These are phyloP conservation scores for Corella eumyota DNA, from an alignment of 23 tunicate species.

Conservation along the genomic window DNA sequence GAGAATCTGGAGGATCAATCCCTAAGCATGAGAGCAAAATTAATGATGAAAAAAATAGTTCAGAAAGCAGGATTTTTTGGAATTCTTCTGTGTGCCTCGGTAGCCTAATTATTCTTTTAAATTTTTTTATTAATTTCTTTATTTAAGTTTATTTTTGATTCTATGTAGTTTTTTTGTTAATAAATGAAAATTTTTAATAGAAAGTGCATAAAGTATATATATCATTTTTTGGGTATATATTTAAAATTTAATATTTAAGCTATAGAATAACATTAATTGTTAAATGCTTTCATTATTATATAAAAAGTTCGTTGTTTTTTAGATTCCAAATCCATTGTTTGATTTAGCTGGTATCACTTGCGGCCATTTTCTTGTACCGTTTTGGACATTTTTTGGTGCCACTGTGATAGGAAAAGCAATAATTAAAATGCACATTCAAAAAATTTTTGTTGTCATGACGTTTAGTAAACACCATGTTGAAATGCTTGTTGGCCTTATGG, in stretches of 20 bases:
- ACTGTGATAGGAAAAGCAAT: slow-evolving; percentile 93
- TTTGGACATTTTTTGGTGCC: slow-evolving; percentile 97
- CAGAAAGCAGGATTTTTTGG: slow-evolving; percentile 87
- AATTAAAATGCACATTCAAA: slow-evolving; percentile 94
- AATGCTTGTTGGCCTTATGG: slow-evolving; percentile 58
- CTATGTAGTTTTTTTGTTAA: background rate
- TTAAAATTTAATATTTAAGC: too few relatives aligned
- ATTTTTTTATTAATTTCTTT: background rate
- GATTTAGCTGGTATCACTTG: slow-evolving; percentile 97
- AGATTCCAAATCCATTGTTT: slow-evolving; percentile 96
- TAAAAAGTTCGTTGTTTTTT: too few relatives aligned
- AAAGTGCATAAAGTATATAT: too few relatives aligned
- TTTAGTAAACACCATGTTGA: slow-evolving; percentile 86
- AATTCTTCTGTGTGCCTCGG: slow-evolving; percentile 84
- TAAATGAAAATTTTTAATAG: too few relatives aligned
- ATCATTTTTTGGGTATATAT: too few relatives aligned
- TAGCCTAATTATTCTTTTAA: slow-evolving; percentile 6
- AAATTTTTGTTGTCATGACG: slow-evolving; percentile 60
- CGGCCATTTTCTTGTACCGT: slow-evolving; percentile 97
- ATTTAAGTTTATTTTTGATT: background rate
- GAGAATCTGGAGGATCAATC: slow-evolving; percentile 10
- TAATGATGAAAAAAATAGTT: slow-evolving; percentile 68
- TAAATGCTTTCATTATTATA: too few relatives aligned
- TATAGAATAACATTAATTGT: too few relatives aligned
- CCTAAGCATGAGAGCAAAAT: slow-evolving; percentile 43